Base-by-base conservation (phyloP, 2,113 vertebrate genomes). In the Hirundichthys speculiger region DNA sequence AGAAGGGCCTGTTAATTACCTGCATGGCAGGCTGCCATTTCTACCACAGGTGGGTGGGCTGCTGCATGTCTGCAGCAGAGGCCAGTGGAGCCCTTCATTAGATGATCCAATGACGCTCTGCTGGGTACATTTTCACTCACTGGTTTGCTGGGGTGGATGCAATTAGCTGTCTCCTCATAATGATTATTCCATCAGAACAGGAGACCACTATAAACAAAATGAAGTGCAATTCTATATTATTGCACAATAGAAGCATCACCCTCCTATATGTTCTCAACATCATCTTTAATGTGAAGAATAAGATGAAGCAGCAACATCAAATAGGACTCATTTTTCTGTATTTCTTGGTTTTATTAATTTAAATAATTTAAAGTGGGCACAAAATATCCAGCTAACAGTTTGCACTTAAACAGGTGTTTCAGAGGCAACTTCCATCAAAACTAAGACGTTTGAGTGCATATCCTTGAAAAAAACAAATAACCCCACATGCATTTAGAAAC, bases 331-430 rank as follows among this genome's bases (percentile, higher is more conserved):
- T 13, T 64, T 34, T 59, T 46, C 14, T 5, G 60, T 74, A 73
- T 85, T 77, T 85, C 82, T 83, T 79, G 58, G 84, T 90, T 89
- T 92, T 91, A 88, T 93, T 93, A 84, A 91, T 88, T 92, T 90
- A 92, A 93, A 93, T 93, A 93, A 93, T 87, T 91, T 92, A 91
- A 83, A 90, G 89, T 82, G 80, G 86, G 90, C 87, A 91, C 73
- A 89, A 88, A 86, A 85, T 83, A 84, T 75, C 82, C 77, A 76
- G 74, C 85, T 75, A 69, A 82, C 77, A 80, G 75, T 82, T 68
- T 73, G 75, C 30, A 34, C 30, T 10, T 34, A 34, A 34, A 82
- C 83, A 68, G 49, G 76, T 81, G 76, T 73, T 87, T 84, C 79
- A 73, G 69, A 76, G 74, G 74, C 80, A 88, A 66, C 66, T 80